Evolutionary conservation across 1,140 invertebrate species (phyloP).

Genomic region (Chironomus striatipennis): DNA sequence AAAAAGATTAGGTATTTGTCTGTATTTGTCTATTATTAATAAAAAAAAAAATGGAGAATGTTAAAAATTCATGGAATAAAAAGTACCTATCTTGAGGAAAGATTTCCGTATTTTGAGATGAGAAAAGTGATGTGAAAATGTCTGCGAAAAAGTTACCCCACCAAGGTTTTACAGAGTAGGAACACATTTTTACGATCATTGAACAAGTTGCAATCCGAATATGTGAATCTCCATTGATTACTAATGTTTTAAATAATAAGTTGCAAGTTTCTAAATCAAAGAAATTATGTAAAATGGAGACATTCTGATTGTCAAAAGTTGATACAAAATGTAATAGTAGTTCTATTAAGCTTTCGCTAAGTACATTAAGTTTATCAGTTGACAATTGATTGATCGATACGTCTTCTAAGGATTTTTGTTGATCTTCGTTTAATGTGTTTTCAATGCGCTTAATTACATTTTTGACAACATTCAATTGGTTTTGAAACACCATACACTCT

Average conservation of each 20-base stretch:
- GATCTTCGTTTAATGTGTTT: constrained; percentile 39
- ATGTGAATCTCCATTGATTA: constrained; percentile 38
- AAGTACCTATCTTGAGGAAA: constrained; percentile 77
- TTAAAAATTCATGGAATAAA: no score
- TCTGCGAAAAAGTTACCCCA: constrained; percentile 83
- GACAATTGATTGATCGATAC: constrained; percentile 50
- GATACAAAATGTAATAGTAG: constrained; percentile 62
- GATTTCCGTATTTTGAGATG: constrained; percentile 63
- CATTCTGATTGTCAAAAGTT: constrained; percentile 46
- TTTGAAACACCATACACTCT: constrained; percentile 71
- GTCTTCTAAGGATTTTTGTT: constrained; percentile 36
- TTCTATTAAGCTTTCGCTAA: constrained; percentile 72
- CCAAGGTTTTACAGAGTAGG: constrained; percentile 59
- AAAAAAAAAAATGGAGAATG: no score
- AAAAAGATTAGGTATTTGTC: no score
- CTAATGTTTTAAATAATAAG: constrained; percentile 52
- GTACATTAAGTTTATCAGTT: constrained; percentile 67
- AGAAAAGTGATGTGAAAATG: constrained; percentile 68
- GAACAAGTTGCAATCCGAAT: constrained; percentile 48
- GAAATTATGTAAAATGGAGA: constrained; percentile 44
- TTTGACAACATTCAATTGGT: constrained; percentile 66
- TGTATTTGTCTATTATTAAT: no score
- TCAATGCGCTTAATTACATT: constrained; percentile 64
- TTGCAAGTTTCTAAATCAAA: constrained; percentile 54
- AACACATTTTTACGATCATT: constrained; percentile 67